Base-by-base conservation (phyloP, 2,797 vertebrate genomes). In the Enteromius anoplus region DNA sequence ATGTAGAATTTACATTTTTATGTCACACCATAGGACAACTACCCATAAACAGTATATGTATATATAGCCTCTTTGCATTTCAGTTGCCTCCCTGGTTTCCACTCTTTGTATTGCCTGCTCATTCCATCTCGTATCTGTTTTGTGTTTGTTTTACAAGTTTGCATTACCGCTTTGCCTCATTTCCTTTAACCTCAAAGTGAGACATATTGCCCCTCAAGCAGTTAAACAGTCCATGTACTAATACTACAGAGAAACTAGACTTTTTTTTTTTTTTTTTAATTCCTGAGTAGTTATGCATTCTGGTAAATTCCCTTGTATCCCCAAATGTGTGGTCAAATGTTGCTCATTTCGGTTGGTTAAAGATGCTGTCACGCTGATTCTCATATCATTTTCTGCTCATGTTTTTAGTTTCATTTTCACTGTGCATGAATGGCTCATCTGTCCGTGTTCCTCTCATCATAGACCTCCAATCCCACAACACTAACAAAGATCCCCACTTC, bases 401-500 rank as follows among this genome's bases (percentile, higher is more conserved):
- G 65, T 85, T 77, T 85, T 85, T 64, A 60, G 5, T 84, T 81
- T 82, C 88, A 81, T 91, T 86, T 64, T 68, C 70, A 51, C 76
- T 81, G 60, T 85, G 73, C 84, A 87, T 89, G 82, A 85, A 82
- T 81, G 60, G 0, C 76, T 77, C 78, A 82, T 78, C 76, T 82
- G 55, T 68, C 82, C 37, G 69, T 75, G 42, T 62, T 88, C 86
- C 29, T 80, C 78, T 84, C 90, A 92, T 94, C 91, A 93, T 93
- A 94, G 95, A 94, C 93, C 91, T 90, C 92, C 85, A 93, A 94
- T 93, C 91, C 92, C 87, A 94, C 94, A 91, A 92, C 92, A 84
- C 89, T 96, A 92, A 95, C 95, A 96, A 97, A 97, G 96, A 97
- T 96, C 93, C 95, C 96, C 93, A 95, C 93, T 93, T 96, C 93